Evolutionary conservation across 2,113 vertebrate genomes (phyloP).

Genomic region (Brevimyrus niger): DNA sequence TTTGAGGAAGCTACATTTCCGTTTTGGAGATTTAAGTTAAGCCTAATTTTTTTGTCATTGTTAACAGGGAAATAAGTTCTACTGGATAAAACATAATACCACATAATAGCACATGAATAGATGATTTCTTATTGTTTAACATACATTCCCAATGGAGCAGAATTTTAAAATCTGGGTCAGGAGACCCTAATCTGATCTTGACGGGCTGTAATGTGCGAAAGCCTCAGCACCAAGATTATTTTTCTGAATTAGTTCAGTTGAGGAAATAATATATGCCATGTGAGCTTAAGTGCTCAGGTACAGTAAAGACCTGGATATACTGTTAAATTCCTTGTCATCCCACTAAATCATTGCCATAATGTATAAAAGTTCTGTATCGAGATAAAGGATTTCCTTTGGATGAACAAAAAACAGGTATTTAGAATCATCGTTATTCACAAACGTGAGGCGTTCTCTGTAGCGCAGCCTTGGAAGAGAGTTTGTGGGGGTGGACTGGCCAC

Average conservation of each 20-base stretch:
- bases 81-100: not conserved
- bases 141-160: not conserved
- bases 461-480: not conserved
- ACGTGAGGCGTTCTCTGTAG: not conserved
- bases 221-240: not conserved
- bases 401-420: not conserved
- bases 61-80: not conserved
- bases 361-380: not conserved
- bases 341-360: not conserved
- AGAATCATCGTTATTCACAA: not conserved
- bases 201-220: not conserved
- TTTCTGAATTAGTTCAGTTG: not conserved
- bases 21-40: not conserved
- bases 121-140: not conserved
- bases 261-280: not conserved
- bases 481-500: not conserved
- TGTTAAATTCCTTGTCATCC: not conserved
- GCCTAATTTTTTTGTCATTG: not conserved
- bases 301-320: not conserved
- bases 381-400: not conserved
- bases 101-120: not conserved
- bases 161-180: not conserved
- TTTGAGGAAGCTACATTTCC: not conserved
- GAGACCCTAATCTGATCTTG: not conserved
- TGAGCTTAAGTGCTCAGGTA: not conserved